phyloP scores from a whole-genome alignment of 2,888 invertebrate genomes.

The Petrolisthes manimaculis region DNA sequence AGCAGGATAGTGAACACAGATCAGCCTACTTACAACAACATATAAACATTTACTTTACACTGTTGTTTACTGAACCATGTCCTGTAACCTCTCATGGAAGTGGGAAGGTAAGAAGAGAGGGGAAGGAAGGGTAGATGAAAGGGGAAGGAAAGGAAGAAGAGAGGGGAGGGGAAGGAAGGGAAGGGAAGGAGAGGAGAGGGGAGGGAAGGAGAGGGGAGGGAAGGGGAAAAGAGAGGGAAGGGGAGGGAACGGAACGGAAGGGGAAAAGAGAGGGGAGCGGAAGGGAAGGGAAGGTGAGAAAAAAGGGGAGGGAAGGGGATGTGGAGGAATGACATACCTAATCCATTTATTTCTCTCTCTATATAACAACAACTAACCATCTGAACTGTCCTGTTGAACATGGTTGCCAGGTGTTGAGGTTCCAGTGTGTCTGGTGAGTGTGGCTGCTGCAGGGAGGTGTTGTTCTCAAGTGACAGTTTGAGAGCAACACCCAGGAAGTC shows the following conservation, averaged over 20 bases:
- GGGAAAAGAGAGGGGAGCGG: not conserved
- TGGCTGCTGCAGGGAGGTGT: not conserved
- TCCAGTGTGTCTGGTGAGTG: not conserved
- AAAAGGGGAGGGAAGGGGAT: not conserved
- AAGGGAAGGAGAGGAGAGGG: not conserved
- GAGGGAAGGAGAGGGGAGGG: not conserved
- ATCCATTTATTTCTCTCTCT: not conserved
- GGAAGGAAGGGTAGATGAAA: not conserved
- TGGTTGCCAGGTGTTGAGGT: too few relatives aligned
- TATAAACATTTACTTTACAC: too few relatives aligned
- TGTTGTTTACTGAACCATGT: not conserved
- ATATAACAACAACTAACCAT: too few relatives aligned
- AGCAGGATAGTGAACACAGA: too few relatives aligned
- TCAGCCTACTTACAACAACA: too few relatives aligned
- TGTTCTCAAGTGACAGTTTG: not conserved
- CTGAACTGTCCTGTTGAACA: too few relatives aligned
- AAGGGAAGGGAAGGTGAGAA: not conserved
- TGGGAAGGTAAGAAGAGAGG: not conserved
- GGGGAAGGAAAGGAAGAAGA: not conserved
- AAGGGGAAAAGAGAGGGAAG: not conserved
- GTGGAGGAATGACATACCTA: not conserved
- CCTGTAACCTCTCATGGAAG: not conserved
- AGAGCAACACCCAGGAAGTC: slow-evolving; percentile 34
- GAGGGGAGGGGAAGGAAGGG: not conserved
- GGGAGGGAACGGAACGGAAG: not conserved